Evolutionary conservation across 1,140 invertebrate species (phyloP), one percentile per base, ranked within the genome.

Genomic region (Drosophila subobscura): DNA sequence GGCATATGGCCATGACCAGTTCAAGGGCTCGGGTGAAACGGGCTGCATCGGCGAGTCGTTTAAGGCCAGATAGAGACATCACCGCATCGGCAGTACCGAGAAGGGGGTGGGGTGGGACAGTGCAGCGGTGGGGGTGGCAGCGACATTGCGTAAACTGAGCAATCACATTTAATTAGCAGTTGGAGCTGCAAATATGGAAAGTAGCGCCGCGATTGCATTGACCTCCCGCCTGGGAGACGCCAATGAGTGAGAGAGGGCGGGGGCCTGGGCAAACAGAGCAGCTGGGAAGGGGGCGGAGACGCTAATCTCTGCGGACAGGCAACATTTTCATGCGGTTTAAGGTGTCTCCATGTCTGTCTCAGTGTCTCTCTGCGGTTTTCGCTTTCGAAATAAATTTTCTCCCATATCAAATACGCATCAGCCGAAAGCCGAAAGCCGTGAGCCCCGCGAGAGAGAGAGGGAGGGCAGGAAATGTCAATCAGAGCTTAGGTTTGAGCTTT

Each of bases 361-460:
- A 40, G 20, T 42, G 41, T 22, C 12, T 42, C 42, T 2, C 37
- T 44, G 58, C 66, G 65, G 77, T 79, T 70, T 86, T 85, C 81
- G 77, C 81, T 85, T 85, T 85, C 70, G 58, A 86, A 85, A 85
- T 86, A 81, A 85, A 85, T 85, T 81, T 81, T 47, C 51, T 57
- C 64, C 58, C 60, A 56, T 72, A 77, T 81, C 70, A 63, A 68
- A 63, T 79, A 74, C 73, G 77, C 77, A 83, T 74, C 74, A 58
- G 55, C 49, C 57, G 64, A 63, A 68, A 77, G 71, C 65, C 29
- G 29, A 5, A 8, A 10, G 29, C 1, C 33, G 33, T 12, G 3
- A 33, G 29, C 29, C 3, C 29, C 29, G 55, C 55, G 52, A 65
- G 63, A 63, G 41, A 56, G 29, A 41, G 51, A 72, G 67, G 58